Evolutionary conservation across 1,140 invertebrate genomes (phyloP), one percentile per base, ranked within the genome.

Genomic region (Drosophila pseudoobscura): DNA sequence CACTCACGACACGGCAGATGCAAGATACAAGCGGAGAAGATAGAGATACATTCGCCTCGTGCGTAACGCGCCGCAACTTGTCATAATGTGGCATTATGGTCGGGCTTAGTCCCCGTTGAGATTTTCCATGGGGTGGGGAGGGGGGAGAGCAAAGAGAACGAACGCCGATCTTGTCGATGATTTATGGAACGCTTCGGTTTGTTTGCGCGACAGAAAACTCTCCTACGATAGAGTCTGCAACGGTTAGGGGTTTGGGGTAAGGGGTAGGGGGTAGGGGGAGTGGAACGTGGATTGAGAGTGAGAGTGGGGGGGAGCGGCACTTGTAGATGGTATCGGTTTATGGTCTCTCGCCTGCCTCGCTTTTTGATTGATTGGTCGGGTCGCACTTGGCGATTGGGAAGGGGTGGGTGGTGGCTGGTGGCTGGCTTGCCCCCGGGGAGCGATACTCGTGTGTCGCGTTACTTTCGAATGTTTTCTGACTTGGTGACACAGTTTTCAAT

Each of bases 281-380:
- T 39, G 35, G 35, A 39, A 39, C 35, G 11, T 13, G 35, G 35
- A 13, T 13, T 39, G 11, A 39, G 11, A 39, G 35, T 39, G 9
- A 9, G 31, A 1, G 31, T 4, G 35, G 43, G 44, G n/a, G 54
- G 41, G 41, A 22, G 41, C 9, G 24, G 55, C 41, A 63, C 56
- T 74, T 80, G 65, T 69, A 85, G 80, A 85, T 84, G 60, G 26
- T 85, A 84, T 84, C 80, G 24, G 61, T 56, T 78, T 76, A 80
- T 72, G 77, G 52, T 70, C 60, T 51, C 69, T 61, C 45, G 41
- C 35, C 55, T 35, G 59, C 58, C 62, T 61, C 57, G 35, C 45
- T 63, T 45, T 54, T 84, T 84, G 80, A 84, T 84, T 84, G 80
- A 84, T 84, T 84, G 80, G 80, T 75, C 35, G 47, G 47, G 35